Percentiles rank a stretch among this genome's conserved stretches.
Conservation (phyloP, 2,888 invertebrate species). For the Rhagonycha lutea region DNA sequence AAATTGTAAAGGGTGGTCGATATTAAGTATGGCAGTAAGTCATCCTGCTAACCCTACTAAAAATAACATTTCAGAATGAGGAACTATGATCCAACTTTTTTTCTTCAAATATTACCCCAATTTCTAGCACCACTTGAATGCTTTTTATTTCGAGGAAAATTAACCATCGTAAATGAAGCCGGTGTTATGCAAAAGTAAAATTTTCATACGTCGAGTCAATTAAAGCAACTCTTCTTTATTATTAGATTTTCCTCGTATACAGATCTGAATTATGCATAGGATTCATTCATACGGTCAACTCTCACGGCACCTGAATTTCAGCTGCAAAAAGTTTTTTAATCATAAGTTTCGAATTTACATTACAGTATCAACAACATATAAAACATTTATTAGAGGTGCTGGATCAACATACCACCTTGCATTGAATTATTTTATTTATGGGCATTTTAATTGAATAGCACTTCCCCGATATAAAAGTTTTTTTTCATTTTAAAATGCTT, state of each 20-base stretch:
- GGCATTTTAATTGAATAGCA: not conserved
- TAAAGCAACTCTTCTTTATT: constrained; percentile 1
- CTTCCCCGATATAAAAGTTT: not conserved
- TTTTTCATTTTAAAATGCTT: not conserved
- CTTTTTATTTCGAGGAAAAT: no score
- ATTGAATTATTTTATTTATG: not conserved
- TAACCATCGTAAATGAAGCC: no score
- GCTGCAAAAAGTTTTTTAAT: not conserved
- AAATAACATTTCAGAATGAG: not conserved
- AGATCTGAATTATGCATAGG: not conserved
- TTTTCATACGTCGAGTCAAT: not conserved
- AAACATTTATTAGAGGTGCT: not conserved
- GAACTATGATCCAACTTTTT: not conserved
- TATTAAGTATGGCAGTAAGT: not conserved
- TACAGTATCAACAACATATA: not conserved
- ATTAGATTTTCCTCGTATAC: constrained; percentile 1
- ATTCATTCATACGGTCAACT: constrained; percentile 3
- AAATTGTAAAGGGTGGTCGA: constrained; percentile 8
- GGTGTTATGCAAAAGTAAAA: not conserved
- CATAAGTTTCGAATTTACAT: constrained; percentile 3
- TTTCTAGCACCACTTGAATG: no score
- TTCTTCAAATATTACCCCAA: no score
- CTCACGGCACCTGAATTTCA: not conserved
- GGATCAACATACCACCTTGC: not conserved
- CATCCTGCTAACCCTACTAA: not conserved